Evolutionary conservation across 2,888 invertebrate genomes (phyloP).

Genomic region (Cosmopolites sordidus): DNA sequence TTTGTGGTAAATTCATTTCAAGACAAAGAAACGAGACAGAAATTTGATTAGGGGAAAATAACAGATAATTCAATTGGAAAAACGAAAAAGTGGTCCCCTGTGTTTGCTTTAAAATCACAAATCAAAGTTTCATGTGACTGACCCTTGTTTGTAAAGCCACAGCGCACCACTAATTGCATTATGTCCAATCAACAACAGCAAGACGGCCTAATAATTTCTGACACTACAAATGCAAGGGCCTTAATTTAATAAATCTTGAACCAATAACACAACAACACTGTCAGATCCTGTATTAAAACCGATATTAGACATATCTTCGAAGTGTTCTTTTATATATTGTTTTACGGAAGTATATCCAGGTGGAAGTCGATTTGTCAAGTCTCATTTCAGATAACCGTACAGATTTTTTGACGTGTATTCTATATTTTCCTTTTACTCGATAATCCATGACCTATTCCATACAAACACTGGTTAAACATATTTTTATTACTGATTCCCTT

Average conservation of each 20-base stretch:
- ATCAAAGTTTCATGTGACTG: slow-evolving; percentile 36
- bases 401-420: neutral
- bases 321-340: neutral
- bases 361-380: neutral
- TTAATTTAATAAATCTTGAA: slow-evolving; percentile 44
- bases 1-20: too few relatives aligned
- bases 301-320: slow-evolving; percentile 25
- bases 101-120: slow-evolving; percentile 34
- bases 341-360: neutral
- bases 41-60: slow-evolving; percentile 22
- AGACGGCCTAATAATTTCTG: slow-evolving; percentile 46
- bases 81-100: slow-evolving; percentile 27
- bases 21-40: too few relatives aligned
- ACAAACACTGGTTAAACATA: too few relatives aligned
- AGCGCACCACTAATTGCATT: slow-evolving; percentile 47
- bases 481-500: too few relatives aligned
- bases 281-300: slow-evolving; percentile 36
- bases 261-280: slow-evolving; percentile 41
- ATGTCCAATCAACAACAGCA: slow-evolving; percentile 47
- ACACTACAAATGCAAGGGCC: slow-evolving; percentile 39
- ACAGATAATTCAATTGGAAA: slow-evolving; percentile 28
- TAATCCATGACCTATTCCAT: neutral
- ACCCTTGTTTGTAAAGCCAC: slow-evolving; percentile 48
- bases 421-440: neutral
- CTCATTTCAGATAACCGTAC: neutral